Evolutionary conservation across 2,113 vertebrate genomes (phyloP), one percentile per base, ranked within the genome.

Genomic region (Callithrix jacchus): DNA sequence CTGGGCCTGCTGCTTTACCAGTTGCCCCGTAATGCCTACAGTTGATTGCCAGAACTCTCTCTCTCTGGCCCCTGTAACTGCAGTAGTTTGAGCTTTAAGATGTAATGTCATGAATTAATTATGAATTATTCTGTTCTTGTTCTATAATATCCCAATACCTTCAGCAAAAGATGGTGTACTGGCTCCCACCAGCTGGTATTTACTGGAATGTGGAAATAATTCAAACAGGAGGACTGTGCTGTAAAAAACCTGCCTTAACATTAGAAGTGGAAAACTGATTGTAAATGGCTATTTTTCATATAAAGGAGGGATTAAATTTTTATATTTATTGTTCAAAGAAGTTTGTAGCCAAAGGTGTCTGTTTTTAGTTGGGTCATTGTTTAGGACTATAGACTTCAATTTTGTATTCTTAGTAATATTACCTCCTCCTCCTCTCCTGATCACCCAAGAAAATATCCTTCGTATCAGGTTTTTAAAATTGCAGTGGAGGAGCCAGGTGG

Each of bases 191-290:
- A 88, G 47, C 61, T 61, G 20, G 42, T 71, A 35, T 93, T 94
- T 73, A 94, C 94, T 97, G 84, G 54, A 90, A 80, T 90, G 61
- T 80, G 49, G 56, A 87, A 92, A 45, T 79, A 94, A 95, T 85
- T 97, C 40, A 74, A 79, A 73, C 30, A 91, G 76, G 71, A 87
- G 32, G 76, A 74, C 42, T 47, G 93, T 4, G 30, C 17, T 94
- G 16, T 90, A 90, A 84, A 87, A 87, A 94, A 58, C 13, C 7
- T 47, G 10, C 35, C 83, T 89, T 80, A 94, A 89, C n/a, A 52
- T 64, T 95, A n/a, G 68, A 95, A 84, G 37, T 87, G 27, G 30
- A 77, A 82, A 87, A 52, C 37, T 88, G 58, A 77, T 82, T 89
- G 18, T 70, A 66, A 94, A 79, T 93, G 87, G 52, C 58, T 71